Evolutionary conservation across 2,888 invertebrate species (phyloP), one percentile per base, ranked within the genome.

Genomic region (Orthosia gracilis): DNA sequence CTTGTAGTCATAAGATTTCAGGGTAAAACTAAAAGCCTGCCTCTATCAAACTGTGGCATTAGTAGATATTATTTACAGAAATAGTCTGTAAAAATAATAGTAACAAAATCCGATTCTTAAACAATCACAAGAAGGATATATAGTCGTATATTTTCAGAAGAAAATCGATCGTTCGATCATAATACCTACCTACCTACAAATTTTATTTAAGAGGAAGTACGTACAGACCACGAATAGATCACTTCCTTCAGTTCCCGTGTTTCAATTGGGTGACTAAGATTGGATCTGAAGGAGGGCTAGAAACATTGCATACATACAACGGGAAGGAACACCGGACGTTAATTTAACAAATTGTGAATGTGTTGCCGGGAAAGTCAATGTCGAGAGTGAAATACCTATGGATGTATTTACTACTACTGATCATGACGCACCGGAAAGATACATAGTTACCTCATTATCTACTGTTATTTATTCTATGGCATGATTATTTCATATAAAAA

Each of bases 261-360:
- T 40, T 17, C 61, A 58, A 68, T 40, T 65, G 26, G 26, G 15
- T 69, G 62, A 75, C 70, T 61, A 75, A 49, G 40, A 55, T 64
- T 80, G 50, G 59, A 45, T 75, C 55, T 49, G 64, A 65, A 65
- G 47, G 62, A 73, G 74, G 69, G 45, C 18, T 23, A 21, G 57
- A 52, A 13, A 13, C 26, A 47, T 47, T 9, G 23, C 15, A 52
- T 17, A 9, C 67, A 13, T 17, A 4, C 67, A 17, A 26, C 26
- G n/a, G 17, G 15, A 57, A 55, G 73, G n/a, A 73, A 49, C 15
- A 18, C 21, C 9, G 18, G 26, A 40, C 17, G n/a, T 17, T 58
- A 5, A 40, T 69, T 40, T n/a, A 40, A 21, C 11, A 69, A 58
- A 17, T 45, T 47, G 15, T 23, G 12, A 21, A 15, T 26, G 12